Evolutionary conservation across 2,888 invertebrate genomes (phyloP), one percentile per base, ranked within the genome.

Genomic region (Hedya salicella): DNA sequence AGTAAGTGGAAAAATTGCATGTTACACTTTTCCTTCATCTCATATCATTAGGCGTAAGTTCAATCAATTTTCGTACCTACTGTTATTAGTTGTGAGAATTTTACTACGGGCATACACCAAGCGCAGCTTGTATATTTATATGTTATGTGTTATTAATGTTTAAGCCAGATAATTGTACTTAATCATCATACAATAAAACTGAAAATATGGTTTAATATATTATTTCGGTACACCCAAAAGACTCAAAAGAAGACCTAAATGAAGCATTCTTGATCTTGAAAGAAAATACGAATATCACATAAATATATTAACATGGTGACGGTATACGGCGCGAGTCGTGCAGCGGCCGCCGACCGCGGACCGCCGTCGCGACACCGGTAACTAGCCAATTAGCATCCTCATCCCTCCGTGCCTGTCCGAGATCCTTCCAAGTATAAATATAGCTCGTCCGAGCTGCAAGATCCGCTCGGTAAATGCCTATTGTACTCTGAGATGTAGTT

Each of bases 381-480:
- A 86, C 81, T 77, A 75, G 75, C 73, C 85, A 87, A 88, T 88
- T 87, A 88, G 73, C 69, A 76, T 72, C 72, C 84, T 83, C 82
- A 87, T 87, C 86, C 87, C 85, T 85, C 82, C 79, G 77, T 79
- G 73, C 75, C 80, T 68, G 72, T 71, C 78, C 75, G 81, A 82
- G 85, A 86, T 88, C 87, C 86, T 86, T 83, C 79, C 75, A 84
- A 87, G 83, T 81, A 85, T 87, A 87, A 86, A 88, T 86, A 87
- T 88, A 88, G 86, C 79, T 74, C 78, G 75, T 70, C 72, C 74
- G 78, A 82, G 79, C 77, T 80, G 75, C 75, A 73, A 79, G 78
- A 79, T 85, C 83, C 87, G 82, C 80, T 84, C 78, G 71, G 80
- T 81, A 83, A 86, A 81, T 79, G 80, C 68, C 77, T 78, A 83